Conservation (phyloP, 1,140 invertebrate genomes). For the Brachystomella parvula region DNA sequence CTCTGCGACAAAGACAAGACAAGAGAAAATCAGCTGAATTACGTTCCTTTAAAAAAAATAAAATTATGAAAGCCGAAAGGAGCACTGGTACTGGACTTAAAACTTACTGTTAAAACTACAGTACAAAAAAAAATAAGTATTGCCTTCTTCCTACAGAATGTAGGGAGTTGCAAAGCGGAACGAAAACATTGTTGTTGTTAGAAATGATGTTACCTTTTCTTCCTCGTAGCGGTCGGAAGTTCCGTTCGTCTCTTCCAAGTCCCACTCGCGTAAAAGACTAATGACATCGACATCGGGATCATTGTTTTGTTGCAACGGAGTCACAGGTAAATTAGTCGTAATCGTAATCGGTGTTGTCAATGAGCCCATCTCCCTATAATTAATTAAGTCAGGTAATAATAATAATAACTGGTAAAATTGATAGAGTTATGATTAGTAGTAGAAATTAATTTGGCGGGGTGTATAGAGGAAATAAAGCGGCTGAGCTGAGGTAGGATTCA, state of each 20-base stretch:
- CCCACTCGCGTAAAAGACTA: constrained; percentile 4
- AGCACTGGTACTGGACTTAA: too few relatives aligned
- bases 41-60: too few relatives aligned
- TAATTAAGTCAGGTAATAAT: not conserved
- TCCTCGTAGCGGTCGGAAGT: not conserved
- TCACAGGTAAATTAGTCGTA: not conserved
- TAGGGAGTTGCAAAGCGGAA: too few relatives aligned
- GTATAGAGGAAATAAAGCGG: constrained; percentile 21
- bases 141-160: too few relatives aligned
- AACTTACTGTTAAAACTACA: too few relatives aligned
- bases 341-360: not conserved
- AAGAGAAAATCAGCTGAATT: too few relatives aligned
- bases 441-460: constrained; percentile 13
- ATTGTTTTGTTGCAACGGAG: not conserved
- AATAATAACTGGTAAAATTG: constrained; percentile 11
- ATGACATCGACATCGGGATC: not conserved
- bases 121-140: too few relatives aligned
- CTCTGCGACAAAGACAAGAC: too few relatives aligned
- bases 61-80: too few relatives aligned
- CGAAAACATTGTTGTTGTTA: too few relatives aligned
- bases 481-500: not conserved
- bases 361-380: not conserved
- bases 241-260: constrained; percentile 10
- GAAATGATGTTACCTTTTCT: not conserved
- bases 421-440: too few relatives aligned